Evolutionary conservation across 2,888 invertebrate species (phyloP), one percentile per base, ranked within the genome.

Genomic region (Drosophila hamatofila): DNA sequence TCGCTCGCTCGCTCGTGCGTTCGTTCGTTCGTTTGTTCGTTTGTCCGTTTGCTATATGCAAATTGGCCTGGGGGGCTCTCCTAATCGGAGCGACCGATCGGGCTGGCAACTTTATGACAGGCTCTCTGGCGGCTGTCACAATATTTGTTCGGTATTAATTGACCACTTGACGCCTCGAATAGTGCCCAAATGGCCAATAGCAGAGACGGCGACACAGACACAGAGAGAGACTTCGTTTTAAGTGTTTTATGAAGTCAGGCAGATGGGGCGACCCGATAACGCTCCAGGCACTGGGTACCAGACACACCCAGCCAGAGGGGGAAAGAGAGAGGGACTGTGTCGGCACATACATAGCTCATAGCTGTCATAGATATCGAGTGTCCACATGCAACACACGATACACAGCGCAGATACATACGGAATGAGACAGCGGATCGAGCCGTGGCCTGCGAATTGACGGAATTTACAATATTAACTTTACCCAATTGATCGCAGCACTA

Each of bases 141-240:
- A 84, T 84, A 88, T 84, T 84, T 84, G 88, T 89, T 70, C 42
- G 86, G 71, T 89, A 89, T 84, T 84, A 84, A 84, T 84, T 84
- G 84, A 66, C 88, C 90, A 84, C 90, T 84, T 84, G 84, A 88
- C 83, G 82, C 83, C 84, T 81, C 30, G 49, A 49, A 33, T 33
- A 49, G 73, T 73, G 80, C 65, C 72, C 72, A 52, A 35, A 35
- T 52, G 51, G 33, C 54, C 54, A 55, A 55, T 55, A 55, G 54
- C 42, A 30, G 21, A 30, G 37, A 37, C 33, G 33, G 11, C 14
- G 35, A 39, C 39, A 33, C 49, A 49, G 35, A 39, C 54, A 49
- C 18, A 49, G 49, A 49, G 48, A 35, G 49, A 49, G 44, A 60
- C 51, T 75, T 51, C 30, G 67, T 73, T 86, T 86, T 84, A 90